Conservation (phyloP, 2,888 invertebrate species). For the Pterobdella sp. region DNA sequence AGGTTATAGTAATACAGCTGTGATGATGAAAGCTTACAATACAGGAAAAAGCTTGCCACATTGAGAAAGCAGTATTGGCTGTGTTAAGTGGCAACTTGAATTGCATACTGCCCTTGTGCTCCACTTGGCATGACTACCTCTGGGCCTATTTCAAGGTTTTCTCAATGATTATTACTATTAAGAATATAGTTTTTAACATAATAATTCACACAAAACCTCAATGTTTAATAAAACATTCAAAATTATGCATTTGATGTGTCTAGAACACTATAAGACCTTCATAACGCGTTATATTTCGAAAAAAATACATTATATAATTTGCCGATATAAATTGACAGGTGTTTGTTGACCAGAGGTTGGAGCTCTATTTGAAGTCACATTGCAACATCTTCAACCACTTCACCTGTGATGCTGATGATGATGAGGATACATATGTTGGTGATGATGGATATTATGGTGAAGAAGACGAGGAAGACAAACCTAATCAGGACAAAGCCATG, state of each 20-base stretch:
- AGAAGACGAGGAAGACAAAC: neutral
- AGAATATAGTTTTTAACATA: no score
- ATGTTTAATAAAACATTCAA: no score
- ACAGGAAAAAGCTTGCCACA: neutral
- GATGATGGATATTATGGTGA: neutral
- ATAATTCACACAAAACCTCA: no score
- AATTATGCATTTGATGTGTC: no score
- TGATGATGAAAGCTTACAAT: neutral
- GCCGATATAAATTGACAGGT: no score
- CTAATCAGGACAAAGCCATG: no score
- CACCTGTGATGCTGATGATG: neutral
- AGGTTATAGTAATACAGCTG: neutral
- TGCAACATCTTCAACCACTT: neutral
- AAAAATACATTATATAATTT: no score
- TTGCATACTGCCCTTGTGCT: conserved; percentile 66
- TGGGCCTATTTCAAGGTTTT: conserved; percentile 68
- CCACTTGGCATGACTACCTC: conserved; percentile 78
- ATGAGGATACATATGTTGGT: neutral
- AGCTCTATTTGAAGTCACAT: conserved; percentile 61
- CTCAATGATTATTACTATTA: no score
- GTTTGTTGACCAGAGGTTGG: conserved; percentile 75
- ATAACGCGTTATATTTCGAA: no score
- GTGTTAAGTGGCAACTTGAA: conserved; percentile 74
- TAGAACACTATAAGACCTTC: no score
- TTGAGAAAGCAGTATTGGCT: conserved; percentile 65